Evolutionary conservation across 2,888 invertebrate genomes (phyloP), one percentile per base, ranked within the genome.

Genomic region (Augochlorella aurata): DNA sequence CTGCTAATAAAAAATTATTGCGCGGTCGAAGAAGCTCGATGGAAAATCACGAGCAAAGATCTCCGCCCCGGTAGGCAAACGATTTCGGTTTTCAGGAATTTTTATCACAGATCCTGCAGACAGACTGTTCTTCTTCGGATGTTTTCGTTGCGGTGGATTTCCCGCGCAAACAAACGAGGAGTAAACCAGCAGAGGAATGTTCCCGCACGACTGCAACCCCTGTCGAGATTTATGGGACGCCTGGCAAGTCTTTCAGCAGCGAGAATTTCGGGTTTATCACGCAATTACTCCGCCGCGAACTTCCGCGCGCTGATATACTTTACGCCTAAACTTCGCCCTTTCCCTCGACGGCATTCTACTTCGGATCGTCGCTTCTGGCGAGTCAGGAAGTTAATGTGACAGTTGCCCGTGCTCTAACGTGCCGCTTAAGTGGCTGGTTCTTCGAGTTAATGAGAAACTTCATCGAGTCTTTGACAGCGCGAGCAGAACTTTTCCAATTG

Each of bases 401-500:
- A 29, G 50, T 61, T 1, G 1, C 50, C 24, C 1, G 9, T 12
- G 67, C n/a, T 1, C 47, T 21, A 52, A 47, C 47, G 61, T 2
- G 58, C 45, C 24, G 29, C 12, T 18, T 61, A 29, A 61, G 29
- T 38, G 49, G 24, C 47, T 50, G 50, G 52, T 50, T 58, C 38
- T 73, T 29, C 50, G 66, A 21, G 54, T 65, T 74, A 77, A 79
- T 76, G 80, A 77, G 80, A 82, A 86, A 86, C 78, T 86, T 82
- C 12, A 47, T 65, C 45, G 38, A 18, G n/a, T 77, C 77, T 74
- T 76, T 70, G 85, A 72, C 38, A 74, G 73, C 58, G 47, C n/a
- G 38, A 66, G 66, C n/a, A 44, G 54, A 86, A 86, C 77, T 85
- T 85, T 84, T 86, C 77, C 83, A 76, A 86, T 86, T 66, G 83